Evolutionary conservation across 2,797 vertebrate genomes (phyloP), one percentile per base, ranked within the genome.

Genomic region (Steatocranus sp.): DNA sequence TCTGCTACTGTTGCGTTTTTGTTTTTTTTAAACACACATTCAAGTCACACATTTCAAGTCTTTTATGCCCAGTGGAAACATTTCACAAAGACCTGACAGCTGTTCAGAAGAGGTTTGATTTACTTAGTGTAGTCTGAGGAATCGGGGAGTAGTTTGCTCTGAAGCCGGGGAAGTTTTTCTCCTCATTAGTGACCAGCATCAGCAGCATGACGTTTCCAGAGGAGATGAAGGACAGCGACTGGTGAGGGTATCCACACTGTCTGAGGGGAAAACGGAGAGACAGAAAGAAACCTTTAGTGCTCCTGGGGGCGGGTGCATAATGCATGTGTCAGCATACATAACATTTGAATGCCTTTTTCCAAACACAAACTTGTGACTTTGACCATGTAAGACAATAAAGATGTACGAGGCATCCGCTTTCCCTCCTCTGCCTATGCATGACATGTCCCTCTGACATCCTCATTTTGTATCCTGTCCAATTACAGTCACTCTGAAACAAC

Each of bases 381-480:
- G n/a, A n/a, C n/a, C n/a, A n/a, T n/a, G n/a, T n/a, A n/a, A n/a
- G n/a, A n/a, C n/a, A n/a, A n/a, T n/a, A n/a, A n/a, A n/a, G n/a
- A n/a, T 30, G 53, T 0, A 56, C 5, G 5, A 56, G 15, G 25
- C 15, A 17, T 17, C 8, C 5, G 5, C 53, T 38, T 0, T 66
- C n/a, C 34, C 34, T 30, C 53, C 15, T 23, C 61, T 66, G 61
- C 11, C 1, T 36, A 66, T 41, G 34, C 36, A 36, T 68, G 14
- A 41, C 5, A 41, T 6, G 36, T 68, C 61, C 3, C 1, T 41
- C 61, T 41, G n/a, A 66, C 4, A 2, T 6, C 20, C 61, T 66
- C 34, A 23, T 23, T 66, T 0, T 0, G 1, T 11, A n/a, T 61
- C 10, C 0, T 0, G 15, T 18, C 15, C 32, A n/a, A 63, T 36